phyloP scores from a whole-genome alignment of 1,140 invertebrate species.

The Probaryconus sp. region DNA sequence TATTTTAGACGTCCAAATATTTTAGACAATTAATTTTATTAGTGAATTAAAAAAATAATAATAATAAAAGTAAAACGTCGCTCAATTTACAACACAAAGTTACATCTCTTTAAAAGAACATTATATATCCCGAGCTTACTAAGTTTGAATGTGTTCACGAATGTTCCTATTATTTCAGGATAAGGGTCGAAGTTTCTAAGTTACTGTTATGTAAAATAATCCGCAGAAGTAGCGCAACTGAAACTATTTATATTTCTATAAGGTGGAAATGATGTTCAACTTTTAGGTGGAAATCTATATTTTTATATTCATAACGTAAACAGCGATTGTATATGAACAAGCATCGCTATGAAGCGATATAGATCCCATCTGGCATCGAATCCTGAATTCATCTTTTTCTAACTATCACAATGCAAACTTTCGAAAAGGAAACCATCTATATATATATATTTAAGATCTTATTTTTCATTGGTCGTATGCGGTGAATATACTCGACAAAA shows the following conservation, averaged over 20 bases:
- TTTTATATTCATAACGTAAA: conserved; percentile 11
- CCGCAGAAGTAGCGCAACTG: not conserved
- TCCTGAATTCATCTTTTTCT: too few species aligned
- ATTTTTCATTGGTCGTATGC: too few species aligned
- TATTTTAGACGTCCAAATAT: too few species aligned
- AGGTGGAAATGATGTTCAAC: conserved; percentile 21
- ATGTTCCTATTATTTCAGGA: conserved; percentile 26
- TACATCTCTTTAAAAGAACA: conserved; percentile 34
- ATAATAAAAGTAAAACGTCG: too few species aligned
- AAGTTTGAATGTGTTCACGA: conserved; percentile 25
- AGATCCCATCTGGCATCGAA: too few species aligned
- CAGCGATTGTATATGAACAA: conserved; percentile 17
- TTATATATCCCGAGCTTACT: conserved; percentile 15
- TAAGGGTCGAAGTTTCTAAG: conserved; percentile 16
- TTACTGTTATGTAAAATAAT: conserved; percentile 28
- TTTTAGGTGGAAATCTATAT: not conserved
- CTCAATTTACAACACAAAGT: conserved; percentile 29
- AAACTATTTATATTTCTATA: conserved; percentile 34
- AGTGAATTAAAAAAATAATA: too few species aligned
- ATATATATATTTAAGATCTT: too few species aligned
- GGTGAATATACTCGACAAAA: too few species aligned
- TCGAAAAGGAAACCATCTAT: too few species aligned
- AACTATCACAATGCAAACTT: too few species aligned
- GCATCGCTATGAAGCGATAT: conserved; percentile 9
- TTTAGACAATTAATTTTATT: too few species aligned